Percentiles rank a stretch among this genome's conserved stretches.
Conservation (phyloP, 2,797 vertebrate species). For the Mus spretus region DNA sequence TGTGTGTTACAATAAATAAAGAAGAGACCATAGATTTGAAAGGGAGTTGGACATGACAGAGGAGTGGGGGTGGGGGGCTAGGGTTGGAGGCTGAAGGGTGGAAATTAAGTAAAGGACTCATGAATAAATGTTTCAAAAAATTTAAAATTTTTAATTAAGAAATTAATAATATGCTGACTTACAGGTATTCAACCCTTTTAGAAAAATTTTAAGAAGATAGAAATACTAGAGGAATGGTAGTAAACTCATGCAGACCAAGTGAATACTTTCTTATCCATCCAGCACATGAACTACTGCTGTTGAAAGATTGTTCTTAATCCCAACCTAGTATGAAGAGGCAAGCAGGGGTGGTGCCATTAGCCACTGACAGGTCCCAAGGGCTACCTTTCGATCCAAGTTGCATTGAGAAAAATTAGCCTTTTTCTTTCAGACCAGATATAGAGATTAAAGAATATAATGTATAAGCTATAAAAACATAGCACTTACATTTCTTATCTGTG, state of each 20-base stretch:
- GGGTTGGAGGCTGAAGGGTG: background rate
- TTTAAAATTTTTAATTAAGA: background rate
- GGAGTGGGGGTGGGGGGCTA: too few species aligned
- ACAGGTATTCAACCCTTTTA: background rate
- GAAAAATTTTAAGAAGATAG: background rate
- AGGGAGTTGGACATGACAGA: background rate
- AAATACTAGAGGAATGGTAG: background rate
- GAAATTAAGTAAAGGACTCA: background rate
- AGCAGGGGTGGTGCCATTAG: background rate
- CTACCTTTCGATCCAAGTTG: background rate
- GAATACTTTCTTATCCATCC: background rate
- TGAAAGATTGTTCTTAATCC: background rate
- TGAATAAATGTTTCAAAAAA: background rate
- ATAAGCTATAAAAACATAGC: background rate
- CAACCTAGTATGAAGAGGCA: background rate
- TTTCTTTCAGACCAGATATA: constrained; percentile 47
- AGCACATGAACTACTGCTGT: background rate
- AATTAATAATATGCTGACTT: background rate
- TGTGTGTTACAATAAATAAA: background rate
- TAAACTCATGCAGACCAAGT: background rate
- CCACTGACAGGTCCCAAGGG: constrained; percentile 16
- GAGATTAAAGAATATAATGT: constrained; percentile 43
- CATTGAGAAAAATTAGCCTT: constrained; percentile 51
- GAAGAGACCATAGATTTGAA: background rate
- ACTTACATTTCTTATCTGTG: constrained; percentile 55